Conservation (phyloP, 2,888 invertebrate genomes). For the Bibio marci region DNA sequence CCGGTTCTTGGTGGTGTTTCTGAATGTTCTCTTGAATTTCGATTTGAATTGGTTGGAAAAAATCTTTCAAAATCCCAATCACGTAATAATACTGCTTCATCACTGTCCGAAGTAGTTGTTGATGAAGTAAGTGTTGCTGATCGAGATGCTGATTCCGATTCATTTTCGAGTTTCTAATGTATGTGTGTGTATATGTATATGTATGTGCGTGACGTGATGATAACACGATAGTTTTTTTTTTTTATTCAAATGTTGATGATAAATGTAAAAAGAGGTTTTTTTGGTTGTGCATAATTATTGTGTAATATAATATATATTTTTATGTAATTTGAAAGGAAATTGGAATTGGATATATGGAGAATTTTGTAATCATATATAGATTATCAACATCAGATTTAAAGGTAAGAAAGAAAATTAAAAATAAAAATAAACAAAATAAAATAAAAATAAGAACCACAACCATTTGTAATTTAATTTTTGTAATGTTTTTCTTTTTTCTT, state of each 20-base stretch:
- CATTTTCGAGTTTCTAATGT: constrained; percentile 3
- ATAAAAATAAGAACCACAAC: constrained; percentile 27
- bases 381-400: no score
- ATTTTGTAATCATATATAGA: no score
- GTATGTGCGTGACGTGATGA: not conserved
- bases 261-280: no score
- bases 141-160: constrained; percentile 8
- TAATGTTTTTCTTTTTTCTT: constrained; percentile 9
- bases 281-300: not conserved
- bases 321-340: not conserved
- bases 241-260: no score
- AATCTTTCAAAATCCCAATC: constrained; percentile 80
- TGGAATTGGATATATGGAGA: no score
- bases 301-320: not conserved
- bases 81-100: constrained; percentile 63
- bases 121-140: constrained; percentile 12
- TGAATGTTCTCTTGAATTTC: constrained; percentile 28
- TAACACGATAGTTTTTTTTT: no score
- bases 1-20: constrained; percentile 31
- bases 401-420: constrained; percentile 15
- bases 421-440: constrained; percentile 17
- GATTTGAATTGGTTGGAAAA: constrained; percentile 40
- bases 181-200: not conserved
- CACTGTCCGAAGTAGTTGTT: constrained; percentile 36
- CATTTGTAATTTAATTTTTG: constrained; percentile 21